Evolutionary conservation across 2,113 vertebrate genomes (phyloP), one percentile per base, ranked within the genome.

Genomic region (Marcusenius ussheri): DNA sequence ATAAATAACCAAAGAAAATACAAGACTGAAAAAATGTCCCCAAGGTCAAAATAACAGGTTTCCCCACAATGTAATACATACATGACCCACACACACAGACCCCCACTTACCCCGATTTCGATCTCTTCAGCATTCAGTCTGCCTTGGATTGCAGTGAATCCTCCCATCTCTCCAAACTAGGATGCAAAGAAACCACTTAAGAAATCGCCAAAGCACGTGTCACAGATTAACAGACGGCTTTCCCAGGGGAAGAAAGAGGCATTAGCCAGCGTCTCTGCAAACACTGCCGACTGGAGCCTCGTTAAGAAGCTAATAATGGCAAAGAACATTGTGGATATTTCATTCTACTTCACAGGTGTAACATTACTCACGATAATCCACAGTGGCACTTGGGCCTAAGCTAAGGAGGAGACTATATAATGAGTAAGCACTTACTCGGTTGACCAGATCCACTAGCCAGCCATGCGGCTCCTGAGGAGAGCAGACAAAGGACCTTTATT

Each of bases 371-470:
- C 9, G 1, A n/a, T 83, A 83, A 83, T 8, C 21, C 39, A n/a
- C 45, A 19, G 77, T 42, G 83, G 83, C 39, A 84, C 42, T 19
- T 7, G 15, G 35, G 35, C 35, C 35, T 19, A 45, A 27, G 83
- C 45, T 46, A 21, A 47, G 45, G 17, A 47, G 24, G 8, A 84
- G 19, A 11, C 39, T 39, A 56, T 8, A 87, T 31, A 50, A 87
- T 47, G 7, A 35, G 31, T 19, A 13, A 6, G 89, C 45, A 92
- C 96, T 94, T 95, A 99, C 98, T 95, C 97, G 97, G 95, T 99
- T 99, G 89, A 99, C 98, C 90, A 99, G 95, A 94, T 99, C 98
- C 91, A 99, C 98, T 91, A 99, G 96, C 98, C 98, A 99, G 35
- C 98, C 98, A n/a, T 99, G 98, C 92, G 98, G 98, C 93, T 99